Percentiles rank a stretch among this genome's conserved stretches.
Conservation (phyloP, 1,140 invertebrate genomes). For the Cotesia glomerata region DNA sequence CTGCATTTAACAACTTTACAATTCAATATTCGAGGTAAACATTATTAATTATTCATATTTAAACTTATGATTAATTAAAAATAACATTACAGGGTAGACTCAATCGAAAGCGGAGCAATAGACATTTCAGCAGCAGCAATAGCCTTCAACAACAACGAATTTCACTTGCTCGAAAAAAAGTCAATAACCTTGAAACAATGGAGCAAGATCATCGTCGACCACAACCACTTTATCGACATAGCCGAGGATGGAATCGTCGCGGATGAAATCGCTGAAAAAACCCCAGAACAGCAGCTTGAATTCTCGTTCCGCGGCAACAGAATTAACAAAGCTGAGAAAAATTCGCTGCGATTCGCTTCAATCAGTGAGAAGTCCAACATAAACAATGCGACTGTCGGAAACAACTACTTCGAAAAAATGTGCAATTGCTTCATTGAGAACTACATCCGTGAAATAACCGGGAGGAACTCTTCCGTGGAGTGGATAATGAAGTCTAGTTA, state of each 20-base stretch:
- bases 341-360: slow-evolving; percentile 66
- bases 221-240: slow-evolving; percentile 69
- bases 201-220: slow-evolving; percentile 69
- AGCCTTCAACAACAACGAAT: slow-evolving; percentile 68
- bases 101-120: slow-evolving; percentile 68
- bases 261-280: slow-evolving; percentile 48
- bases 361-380: slow-evolving; percentile 57
- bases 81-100: slow-evolving; percentile 65
- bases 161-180: slow-evolving; percentile 63
- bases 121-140: slow-evolving; percentile 69
- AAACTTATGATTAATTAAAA: neutral
- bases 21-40: slow-evolving; percentile 71
- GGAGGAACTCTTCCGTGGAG: slow-evolving; percentile 48
- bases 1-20: slow-evolving; percentile 70
- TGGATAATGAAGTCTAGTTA: slow-evolving; percentile 67
- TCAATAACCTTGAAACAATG: slow-evolving; percentile 69
- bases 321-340: slow-evolving; percentile 61
- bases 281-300: slow-evolving; percentile 54
- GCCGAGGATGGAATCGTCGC: slow-evolving; percentile 64
- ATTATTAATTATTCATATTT: neutral
- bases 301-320: slow-evolving; percentile 71
- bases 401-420: slow-evolving; percentile 69
- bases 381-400: slow-evolving; percentile 62
- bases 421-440: slow-evolving; percentile 69
- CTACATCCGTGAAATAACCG: slow-evolving; percentile 65